Percentiles rank a stretch among this genome's conserved stretches.
Conservation (phyloP, 2,113 vertebrate genomes). For the Puffinus mauretanicus region DNA sequence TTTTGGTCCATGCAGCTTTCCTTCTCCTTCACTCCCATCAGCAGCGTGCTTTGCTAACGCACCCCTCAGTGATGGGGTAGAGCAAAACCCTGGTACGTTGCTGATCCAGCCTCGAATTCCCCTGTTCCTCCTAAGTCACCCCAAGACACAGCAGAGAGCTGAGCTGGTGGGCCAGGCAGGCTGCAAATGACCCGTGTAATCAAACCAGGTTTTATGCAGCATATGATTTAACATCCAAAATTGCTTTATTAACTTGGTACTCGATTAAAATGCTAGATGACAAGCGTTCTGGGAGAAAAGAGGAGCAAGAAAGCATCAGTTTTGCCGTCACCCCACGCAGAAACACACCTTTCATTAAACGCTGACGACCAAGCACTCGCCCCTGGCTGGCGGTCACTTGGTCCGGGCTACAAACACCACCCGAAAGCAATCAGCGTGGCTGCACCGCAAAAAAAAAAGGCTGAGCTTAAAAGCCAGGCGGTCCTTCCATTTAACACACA, state of each 20-base stretch:
- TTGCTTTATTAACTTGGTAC: not conserved
- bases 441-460: not conserved
- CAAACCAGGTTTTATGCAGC: not conserved
- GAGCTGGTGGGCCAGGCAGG: not conserved
- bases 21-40: not conserved
- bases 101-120: not conserved
- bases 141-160: not conserved
- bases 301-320: not conserved
- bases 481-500: not conserved
- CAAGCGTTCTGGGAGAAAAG: not conserved
- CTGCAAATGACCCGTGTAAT: not conserved
- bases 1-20: rapidly evolving
- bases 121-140: not conserved
- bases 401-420: not conserved
- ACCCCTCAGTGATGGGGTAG: not conserved
- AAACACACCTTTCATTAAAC: not conserved
- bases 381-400: not conserved
- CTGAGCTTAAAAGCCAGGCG: not conserved
- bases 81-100: not conserved
- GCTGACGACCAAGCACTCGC: not conserved
- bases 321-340: not conserved
- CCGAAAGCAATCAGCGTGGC: not conserved
- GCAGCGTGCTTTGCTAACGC: not conserved
- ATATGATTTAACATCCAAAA: not conserved
- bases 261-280: not conserved